phyloP scores from a whole-genome alignment of 1,140 invertebrate genomes.

The Hylaeus anthracinus region DNA sequence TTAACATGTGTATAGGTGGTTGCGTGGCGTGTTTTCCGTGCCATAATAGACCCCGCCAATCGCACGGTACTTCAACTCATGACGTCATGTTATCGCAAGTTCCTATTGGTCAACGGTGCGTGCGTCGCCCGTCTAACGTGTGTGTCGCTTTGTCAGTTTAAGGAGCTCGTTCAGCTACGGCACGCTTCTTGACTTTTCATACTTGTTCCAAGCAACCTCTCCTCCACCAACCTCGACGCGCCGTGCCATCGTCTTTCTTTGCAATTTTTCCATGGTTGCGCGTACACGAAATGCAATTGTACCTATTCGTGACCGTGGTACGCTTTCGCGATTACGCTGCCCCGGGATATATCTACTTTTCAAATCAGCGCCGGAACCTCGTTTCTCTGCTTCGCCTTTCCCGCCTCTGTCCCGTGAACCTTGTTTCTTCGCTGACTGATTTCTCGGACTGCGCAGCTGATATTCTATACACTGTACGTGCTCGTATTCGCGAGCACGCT shows the following conservation, averaged over 20 bases:
- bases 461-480: background rate
- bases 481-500: constrained; percentile 20
- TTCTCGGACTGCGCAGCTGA: constrained; percentile 30
- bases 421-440: constrained; percentile 39
- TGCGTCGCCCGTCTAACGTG: constrained; percentile 64
- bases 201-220: background rate
- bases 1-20: constrained; percentile 75
- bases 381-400: constrained; percentile 43
- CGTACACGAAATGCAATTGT: constrained; percentile 46
- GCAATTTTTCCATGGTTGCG: constrained; percentile 40
- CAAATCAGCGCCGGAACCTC: constrained; percentile 44
- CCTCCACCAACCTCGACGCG: background rate
- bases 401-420: constrained; percentile 32
- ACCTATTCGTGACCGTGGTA: constrained; percentile 29
- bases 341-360: constrained; percentile 53
- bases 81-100: constrained; percentile 65
- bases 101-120: constrained; percentile 65
- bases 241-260: constrained; percentile 24
- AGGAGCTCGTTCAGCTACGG: constrained; percentile 47
- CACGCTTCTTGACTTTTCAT: constrained; percentile 60
- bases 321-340: constrained; percentile 53
- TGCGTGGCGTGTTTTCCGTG: constrained; percentile 78
- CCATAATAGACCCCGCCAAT: constrained; percentile 74
- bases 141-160: constrained; percentile 69
- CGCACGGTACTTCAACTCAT: constrained; percentile 53